Conservation (phyloP, 2,113 vertebrate species). For the Hyperoodon ampullatus region DNA sequence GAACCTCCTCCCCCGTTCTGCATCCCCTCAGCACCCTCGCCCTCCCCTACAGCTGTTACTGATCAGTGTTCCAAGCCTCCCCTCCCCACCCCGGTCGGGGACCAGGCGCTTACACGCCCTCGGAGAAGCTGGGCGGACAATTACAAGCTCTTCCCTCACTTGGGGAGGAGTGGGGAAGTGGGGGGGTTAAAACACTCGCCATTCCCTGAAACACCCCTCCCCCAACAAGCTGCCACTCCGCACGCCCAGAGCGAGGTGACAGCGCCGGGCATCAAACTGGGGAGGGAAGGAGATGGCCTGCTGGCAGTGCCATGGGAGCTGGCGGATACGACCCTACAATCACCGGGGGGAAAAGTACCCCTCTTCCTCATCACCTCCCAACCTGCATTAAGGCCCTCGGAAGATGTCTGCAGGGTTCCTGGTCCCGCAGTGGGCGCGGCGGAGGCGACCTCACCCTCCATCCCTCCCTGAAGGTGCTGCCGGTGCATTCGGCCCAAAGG, state of each 20-base stretch:
- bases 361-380: neutral
- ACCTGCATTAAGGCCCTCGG: neutral
- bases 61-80: neutral
- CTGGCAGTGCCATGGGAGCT: neutral
- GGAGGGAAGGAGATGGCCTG: neutral
- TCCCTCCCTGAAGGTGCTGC: neutral
- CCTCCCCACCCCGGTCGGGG: neutral
- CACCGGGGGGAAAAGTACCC: neutral
- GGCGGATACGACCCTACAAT: neutral
- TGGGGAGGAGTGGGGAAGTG: neutral
- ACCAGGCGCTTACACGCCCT: neutral
- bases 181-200: neutral
- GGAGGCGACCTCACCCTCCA: neutral
- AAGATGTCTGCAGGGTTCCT: accelerated
- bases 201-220: no score
- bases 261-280: neutral
- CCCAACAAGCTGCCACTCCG: neutral
- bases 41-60: neutral
- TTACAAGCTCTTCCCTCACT: neutral
- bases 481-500: neutral
- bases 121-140: neutral
- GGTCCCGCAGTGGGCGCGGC: neutral
- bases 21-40: neutral
- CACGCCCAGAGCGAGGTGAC: neutral
- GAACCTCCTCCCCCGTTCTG: accelerated